phyloP scores from a whole-genome alignment of 2,113 vertebrate species.

The Nerophis lumbriciformis region DNA sequence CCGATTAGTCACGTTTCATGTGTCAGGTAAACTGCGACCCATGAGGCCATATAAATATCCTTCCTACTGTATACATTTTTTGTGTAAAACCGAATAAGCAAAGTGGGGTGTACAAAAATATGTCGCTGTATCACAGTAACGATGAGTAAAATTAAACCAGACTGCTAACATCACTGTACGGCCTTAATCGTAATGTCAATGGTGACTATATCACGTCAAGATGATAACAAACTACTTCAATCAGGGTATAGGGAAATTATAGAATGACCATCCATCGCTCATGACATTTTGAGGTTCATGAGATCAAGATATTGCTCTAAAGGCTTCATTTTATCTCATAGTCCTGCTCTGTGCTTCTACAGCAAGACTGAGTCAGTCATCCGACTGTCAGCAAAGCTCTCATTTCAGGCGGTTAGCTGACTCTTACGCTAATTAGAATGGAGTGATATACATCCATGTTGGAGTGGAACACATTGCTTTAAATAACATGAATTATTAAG shows the following conservation, averaged over 20 bases:
- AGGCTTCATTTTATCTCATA: conserved; percentile 20
- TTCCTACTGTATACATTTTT: too few relatives aligned
- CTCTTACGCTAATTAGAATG: conserved; percentile 1
- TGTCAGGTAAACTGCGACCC: too few relatives aligned
- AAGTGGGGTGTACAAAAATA: too few relatives aligned
- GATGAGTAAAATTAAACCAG: too few relatives aligned
- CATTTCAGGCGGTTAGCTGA: conserved; percentile 3
- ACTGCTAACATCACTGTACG: too few relatives aligned
- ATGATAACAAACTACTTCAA: conserved; percentile 1
- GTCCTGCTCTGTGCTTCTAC: conserved; percentile 9
- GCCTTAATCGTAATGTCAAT: too few relatives aligned
- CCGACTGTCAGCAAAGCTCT: conserved; percentile 2
- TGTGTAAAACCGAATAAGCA: too few relatives aligned
- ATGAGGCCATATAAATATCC: too few relatives aligned
- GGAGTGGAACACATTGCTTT: neutral
- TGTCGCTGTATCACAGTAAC: too few relatives aligned
- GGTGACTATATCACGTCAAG: neutral
- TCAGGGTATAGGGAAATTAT: neutral
- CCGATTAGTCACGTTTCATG: too few relatives aligned
- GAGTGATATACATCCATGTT: neutral
- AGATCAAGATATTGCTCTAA: conserved; percentile 28
- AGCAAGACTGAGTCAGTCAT: conserved; percentile 6
- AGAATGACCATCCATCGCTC: conserved; percentile 29
- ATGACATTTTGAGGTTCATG: conserved; percentile 46
- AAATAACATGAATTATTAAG: neutral